Base-by-base conservation (phyloP, 2,797 vertebrate species). In the Eutrigla gurnardus region DNA sequence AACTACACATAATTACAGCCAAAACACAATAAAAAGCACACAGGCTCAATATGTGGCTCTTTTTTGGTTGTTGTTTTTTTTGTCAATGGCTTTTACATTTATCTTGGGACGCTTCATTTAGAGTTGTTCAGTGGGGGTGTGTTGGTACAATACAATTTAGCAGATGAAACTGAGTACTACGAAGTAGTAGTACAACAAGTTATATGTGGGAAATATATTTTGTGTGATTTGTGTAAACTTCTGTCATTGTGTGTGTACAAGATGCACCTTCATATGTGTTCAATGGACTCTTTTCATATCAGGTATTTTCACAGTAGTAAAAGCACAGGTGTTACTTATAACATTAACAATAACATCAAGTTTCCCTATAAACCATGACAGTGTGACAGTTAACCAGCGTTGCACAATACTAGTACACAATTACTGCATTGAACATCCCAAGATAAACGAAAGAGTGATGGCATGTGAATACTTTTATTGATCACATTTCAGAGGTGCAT, bases 401-500 rank as follows among this genome's bases (percentile, higher is more conserved):
- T 17, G 14, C 5, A n/a, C 3, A 5, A 33, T 5, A 60, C 42
- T 7, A 45, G 10, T 18, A 45, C 63, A 69, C 36, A 57, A 50
- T 14, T 0, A 62, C 32, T 33, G 25, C 47, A 42, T 4, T 11
- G 25, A 46, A 18, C 10, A 58, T 12, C 45, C 13, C 7, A 37
- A 50, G 9, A 43, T 32, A 52, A 49, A 59, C 4, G 0, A 39
- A 0, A 10, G 12, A 73, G 10, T 12, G 12, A 45, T 68, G 33
- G n/a, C 15, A 65, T 60, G 61, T 14, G 39, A 76, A 73, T 75
- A 17, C 0, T 65, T 81, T 17, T 57, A 64, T 55, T 75, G 10
- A 45, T 65, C 15, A 33, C 33, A 70, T 62, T 60, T 68, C 62
- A 43, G 55, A 62, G 25, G 2, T 2, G 25, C 25, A 25, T 25